These are phyloP conservation scores for Hedya salicella DNA, from an alignment of 2,888 invertebrate genomes.

Conservation along the genomic window DNA sequence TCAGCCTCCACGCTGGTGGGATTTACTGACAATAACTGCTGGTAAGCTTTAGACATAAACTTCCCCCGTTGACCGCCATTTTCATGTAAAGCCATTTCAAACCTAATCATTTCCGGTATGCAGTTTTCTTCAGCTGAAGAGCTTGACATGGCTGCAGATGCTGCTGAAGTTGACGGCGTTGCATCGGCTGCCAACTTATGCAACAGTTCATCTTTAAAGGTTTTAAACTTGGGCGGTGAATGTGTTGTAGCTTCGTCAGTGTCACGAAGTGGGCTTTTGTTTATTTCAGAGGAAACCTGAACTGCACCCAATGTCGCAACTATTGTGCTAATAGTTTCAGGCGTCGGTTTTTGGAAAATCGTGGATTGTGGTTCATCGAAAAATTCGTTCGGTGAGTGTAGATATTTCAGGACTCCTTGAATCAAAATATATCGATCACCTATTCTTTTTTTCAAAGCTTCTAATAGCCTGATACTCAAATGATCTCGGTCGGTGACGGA, in stretches of 20 bases:
- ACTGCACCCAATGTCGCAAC: neutral
- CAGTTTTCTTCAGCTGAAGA: too few species aligned
- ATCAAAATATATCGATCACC: neutral
- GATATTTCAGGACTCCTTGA: neutral
- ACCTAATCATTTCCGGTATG: neutral
- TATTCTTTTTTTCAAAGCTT: neutral
- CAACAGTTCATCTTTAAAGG: neutral
- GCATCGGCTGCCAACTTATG: neutral
- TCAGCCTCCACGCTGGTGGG: conserved; percentile 1
- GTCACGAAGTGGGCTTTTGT: too few species aligned
- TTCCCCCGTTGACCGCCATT: neutral
- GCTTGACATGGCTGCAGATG: too few species aligned
- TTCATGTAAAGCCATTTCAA: neutral
- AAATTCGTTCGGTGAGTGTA: neutral
- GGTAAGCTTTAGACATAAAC: neutral
- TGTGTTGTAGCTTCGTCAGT: too few species aligned
- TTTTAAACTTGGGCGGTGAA: too few species aligned
- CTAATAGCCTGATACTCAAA: neutral
- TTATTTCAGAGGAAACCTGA: too few species aligned
- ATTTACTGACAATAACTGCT: neutral
- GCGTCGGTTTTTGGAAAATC: neutral
- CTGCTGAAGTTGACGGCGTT: neutral
- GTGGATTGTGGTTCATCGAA: neutral
- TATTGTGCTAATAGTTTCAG: neutral
- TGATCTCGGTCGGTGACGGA: too few species aligned